Evolutionary conservation across 1,140 invertebrate species (phyloP), one percentile per base, ranked within the genome.

Genomic region (Venturia canescens): DNA sequence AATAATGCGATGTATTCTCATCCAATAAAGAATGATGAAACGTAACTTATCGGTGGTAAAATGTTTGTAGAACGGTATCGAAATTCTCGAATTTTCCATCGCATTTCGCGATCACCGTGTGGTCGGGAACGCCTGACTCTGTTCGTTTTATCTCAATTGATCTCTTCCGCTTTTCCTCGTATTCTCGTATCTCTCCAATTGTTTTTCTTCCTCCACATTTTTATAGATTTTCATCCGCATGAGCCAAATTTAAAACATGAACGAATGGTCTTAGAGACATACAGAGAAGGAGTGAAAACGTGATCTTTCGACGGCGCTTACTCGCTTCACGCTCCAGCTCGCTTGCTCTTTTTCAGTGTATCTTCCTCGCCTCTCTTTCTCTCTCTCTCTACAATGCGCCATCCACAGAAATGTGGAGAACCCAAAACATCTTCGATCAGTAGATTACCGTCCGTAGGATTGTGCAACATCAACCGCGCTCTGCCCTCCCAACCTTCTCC

Each of bases 401-500:
- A 26, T 63, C 23, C 13, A 26, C 23, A 44, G 53, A 76, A 76
- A 63, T 60, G 11, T 23, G 16, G 13, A 76, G 50, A 76, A 53
- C 72, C 53, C 53, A 26, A 63, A 53, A 60, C 18, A 76, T n/a
- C 72, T 76, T 76, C 63, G 72, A 76, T 76, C 72, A 76, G 72
- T 76, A 53, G 72, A 76, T 76, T 76, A 76, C 60, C 50, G 72
- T 63, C 63, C 27, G 18, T 34, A 0, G 72, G 72, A 76, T 76
- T 76, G 72, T n/a, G 53, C 72, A 76, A 63, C 21, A 34, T 31
- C 50, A 23, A 26, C 60, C n/a, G 5, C 60, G 26, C 5, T 63
- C 1, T 34, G 3, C 27, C 27, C 53, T 26, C 21, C 23, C 71
- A 9, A 27, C 29, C 23, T 2, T 1, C 23, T 26, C 29, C 2